Evolutionary conservation across 1,140 invertebrate genomes (phyloP).

Genomic region (Drosophila cardini): DNA sequence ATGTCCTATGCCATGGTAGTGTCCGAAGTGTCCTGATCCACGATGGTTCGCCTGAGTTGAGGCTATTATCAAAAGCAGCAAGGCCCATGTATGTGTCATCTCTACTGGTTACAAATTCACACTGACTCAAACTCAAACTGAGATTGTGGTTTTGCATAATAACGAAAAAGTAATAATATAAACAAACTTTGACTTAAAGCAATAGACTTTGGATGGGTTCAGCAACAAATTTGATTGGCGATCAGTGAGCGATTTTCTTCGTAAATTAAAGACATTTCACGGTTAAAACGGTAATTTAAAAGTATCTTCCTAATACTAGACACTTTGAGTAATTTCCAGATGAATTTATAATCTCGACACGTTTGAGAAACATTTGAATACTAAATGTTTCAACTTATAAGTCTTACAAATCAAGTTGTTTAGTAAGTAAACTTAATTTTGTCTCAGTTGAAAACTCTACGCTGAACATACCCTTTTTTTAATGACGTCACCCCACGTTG

Average conservation of each 20-base stretch:
- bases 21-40: not conserved
- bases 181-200: slow-evolving; percentile 11
- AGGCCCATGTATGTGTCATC: slow-evolving; percentile 25
- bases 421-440: too few relatives aligned
- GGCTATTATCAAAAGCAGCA: slow-evolving; percentile 6
- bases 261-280: too few relatives aligned
- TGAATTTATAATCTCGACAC: too few relatives aligned
- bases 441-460: too few relatives aligned
- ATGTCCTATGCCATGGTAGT: not conserved
- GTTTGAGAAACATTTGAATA: too few relatives aligned
- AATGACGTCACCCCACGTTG: too few relatives aligned
- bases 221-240: not conserved
- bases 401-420: too few relatives aligned
- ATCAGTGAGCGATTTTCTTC: not conserved
- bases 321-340: too few relatives aligned
- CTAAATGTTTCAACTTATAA: too few relatives aligned
- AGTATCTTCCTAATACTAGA: too few relatives aligned
- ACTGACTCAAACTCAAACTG: slow-evolving; percentile 11
- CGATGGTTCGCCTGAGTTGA: not conserved
- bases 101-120: slow-evolving; percentile 4
- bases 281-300: too few relatives aligned
- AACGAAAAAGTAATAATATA: slow-evolving; percentile 12
- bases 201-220: slow-evolving; percentile 11
- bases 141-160: slow-evolving; percentile 10
- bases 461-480: too few relatives aligned